Conservation (phyloP, 1,140 invertebrate species). For the Neodiprion pinetum region DNA sequence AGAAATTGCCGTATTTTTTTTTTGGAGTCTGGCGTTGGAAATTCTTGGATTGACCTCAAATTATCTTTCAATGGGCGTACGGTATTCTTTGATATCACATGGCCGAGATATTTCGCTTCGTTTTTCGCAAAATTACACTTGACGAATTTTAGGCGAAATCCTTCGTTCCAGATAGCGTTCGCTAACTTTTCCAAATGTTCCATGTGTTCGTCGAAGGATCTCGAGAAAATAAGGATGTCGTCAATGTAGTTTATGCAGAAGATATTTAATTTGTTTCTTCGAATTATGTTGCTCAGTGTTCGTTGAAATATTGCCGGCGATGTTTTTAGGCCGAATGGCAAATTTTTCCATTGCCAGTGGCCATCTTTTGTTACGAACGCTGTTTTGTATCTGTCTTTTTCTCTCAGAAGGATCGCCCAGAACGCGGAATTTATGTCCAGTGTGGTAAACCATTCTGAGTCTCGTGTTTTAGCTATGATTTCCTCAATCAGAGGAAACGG, state of each 20-base stretch:
- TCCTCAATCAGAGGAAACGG: slow-evolving; percentile 39
- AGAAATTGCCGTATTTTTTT: slow-evolving; percentile 28
- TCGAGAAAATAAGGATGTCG: slow-evolving; percentile 18
- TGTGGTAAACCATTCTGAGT: slow-evolving; percentile 30
- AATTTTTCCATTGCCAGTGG: slow-evolving; percentile 4
- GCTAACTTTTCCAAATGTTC: not conserved
- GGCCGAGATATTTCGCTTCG: not conserved
- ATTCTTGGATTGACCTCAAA: not conserved
- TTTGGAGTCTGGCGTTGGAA: not conserved
- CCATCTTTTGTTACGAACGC: not conserved
- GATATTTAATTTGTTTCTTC: not conserved
- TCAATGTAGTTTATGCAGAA: slow-evolving; percentile 13
- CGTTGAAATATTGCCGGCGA: not conserved
- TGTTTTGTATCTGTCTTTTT: slow-evolving; percentile 3
- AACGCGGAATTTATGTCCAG: slow-evolving; percentile 39
- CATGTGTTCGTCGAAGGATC: not conserved
- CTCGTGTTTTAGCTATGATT: slow-evolving; percentile 24
- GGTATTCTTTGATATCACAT: slow-evolving; percentile 17
- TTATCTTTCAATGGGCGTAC: not conserved
- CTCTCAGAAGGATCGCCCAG: slow-evolving; percentile 32
- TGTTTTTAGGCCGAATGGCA: not conserved
- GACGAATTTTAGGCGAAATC: not conserved
- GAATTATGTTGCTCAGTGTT: slow-evolving; percentile 11
- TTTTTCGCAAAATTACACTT: not conserved
- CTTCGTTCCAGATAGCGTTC: not conserved